Evolutionary conservation across 92 coral and sea anemone genomes (phyloP), one percentile per base, ranked within the genome.

Genomic region (Actinernus sp.): DNA sequence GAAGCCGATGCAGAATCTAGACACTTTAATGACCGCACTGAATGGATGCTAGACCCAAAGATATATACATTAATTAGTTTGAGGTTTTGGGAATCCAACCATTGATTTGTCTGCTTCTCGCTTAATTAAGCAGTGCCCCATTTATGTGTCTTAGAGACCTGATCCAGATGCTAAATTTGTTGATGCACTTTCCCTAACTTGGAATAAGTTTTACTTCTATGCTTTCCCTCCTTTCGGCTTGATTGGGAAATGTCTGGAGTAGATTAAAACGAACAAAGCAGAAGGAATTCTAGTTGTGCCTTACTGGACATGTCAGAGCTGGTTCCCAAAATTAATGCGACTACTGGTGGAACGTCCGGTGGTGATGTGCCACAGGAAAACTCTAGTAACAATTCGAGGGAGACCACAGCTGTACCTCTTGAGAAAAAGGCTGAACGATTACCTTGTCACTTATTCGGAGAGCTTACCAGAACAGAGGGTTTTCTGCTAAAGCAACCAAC

Each of bases 1-100:
- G 82, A 71, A 56, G 79, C 85, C 28, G 85, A 78, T 30, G 13
- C 22, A 27, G 83, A 73, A 55, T 81, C 83, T 19, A 64, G 83
- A 30, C 83, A 62, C 5, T 74, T 81, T 28, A 73, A 81, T 48
- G 83, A 63, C 30, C 56, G 83, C 18, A 74, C 65, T 38, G 76
- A 81, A 65, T 81, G 77, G 76, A 65, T 44, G 76, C 55, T 73
- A 37, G 81, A 79, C 20, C 72, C 80, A 18, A 38, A 50, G 0
- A 41, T 71, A 49, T 79, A 21, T 26, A 30, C n/a, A 37, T 33
- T 45, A 14, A 5, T 50, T 79, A 4, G 64, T 74, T 7, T 6
- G 3, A 11, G 26, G 41, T 27, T 39, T 69, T 32, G 80, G 81
- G 8, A 29, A 49, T 4, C 73, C 72, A 23, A 39, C 4, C 43